Percentiles rank a stretch among this genome's conserved stretches.
phyloP scores from a whole-genome alignment of 2,888 invertebrate species.

The Hydrotaea diabolus region DNA sequence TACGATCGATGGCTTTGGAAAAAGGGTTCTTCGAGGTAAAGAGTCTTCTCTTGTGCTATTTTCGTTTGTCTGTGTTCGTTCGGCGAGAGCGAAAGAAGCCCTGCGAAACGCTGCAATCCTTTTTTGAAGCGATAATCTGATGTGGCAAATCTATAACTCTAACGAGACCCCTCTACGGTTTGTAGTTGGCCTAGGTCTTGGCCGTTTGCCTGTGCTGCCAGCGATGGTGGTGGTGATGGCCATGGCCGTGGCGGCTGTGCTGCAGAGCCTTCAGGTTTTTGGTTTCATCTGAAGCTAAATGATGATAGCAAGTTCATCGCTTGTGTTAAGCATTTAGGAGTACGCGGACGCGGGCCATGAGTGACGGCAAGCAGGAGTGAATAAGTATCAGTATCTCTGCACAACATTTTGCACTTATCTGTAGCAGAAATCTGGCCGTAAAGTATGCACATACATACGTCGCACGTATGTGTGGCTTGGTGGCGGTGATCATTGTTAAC shows the following conservation, averaged over 20 bases:
- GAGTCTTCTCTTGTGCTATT: no score
- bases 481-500: constrained; percentile 70
- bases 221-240: constrained; percentile 28
- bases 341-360: constrained; percentile 53
- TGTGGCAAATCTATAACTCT: constrained; percentile 67
- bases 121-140: constrained; percentile 62
- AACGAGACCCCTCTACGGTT: constrained; percentile 62
- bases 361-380: constrained; percentile 70
- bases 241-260: background rate
- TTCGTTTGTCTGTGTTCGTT: no score
- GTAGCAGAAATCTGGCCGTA: constrained; percentile 76
- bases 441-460: constrained; percentile 48
- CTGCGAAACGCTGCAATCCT: constrained; percentile 53
- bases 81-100: constrained; percentile 45
- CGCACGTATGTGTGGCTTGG: constrained; percentile 59
- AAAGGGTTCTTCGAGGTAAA: constrained; percentile 51
- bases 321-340: constrained; percentile 61
- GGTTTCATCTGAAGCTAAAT: constrained; percentile 62
- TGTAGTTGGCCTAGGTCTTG: constrained; percentile 54
- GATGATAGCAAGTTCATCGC: constrained; percentile 65
- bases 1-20: constrained; percentile 60
- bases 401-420: constrained; percentile 78
- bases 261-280: constrained; percentile 55
- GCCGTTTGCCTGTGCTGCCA: constrained; percentile 33
- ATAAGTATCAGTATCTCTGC: constrained; percentile 74